These are phyloP conservation scores for Hephaestus fuliginosus DNA, from an alignment of 2,797 vertebrate genomes.

Conservation along the genomic window DNA sequence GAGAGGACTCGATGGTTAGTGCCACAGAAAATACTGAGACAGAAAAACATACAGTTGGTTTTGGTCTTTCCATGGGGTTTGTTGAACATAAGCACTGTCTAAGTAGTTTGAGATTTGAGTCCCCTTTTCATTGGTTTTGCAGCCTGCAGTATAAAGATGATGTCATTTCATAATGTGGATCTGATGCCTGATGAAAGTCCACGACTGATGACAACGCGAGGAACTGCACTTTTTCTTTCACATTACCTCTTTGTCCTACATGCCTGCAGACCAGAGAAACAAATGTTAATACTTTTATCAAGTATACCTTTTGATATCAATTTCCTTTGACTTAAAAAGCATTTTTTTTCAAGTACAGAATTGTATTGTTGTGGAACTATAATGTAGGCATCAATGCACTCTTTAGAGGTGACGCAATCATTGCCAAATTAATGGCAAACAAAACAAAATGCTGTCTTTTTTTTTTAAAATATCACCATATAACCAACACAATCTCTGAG, in stretches of 20 bases:
- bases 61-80: neutral
- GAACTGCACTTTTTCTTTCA: neutral
- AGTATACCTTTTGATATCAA: neutral
- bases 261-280: neutral
- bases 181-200: neutral
- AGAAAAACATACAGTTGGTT: neutral
- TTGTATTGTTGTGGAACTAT: neutral
- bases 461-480: neutral
- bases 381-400: neutral
- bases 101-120: neutral
- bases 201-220: neutral
- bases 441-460: neutral
- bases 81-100: neutral
- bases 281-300: neutral
- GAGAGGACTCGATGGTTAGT: neutral
- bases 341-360: no score
- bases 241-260: neutral
- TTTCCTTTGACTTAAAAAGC: neutral
- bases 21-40: neutral
- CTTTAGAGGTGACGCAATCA: neutral
- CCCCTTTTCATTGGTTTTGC: neutral
- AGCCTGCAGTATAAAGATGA: neutral
- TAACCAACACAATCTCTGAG: no score
- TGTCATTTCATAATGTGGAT: neutral
- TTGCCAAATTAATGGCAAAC: neutral